phyloP scores from a whole-genome alignment of 2,113 vertebrate genomes.

The Coptodon bakossiorum region DNA sequence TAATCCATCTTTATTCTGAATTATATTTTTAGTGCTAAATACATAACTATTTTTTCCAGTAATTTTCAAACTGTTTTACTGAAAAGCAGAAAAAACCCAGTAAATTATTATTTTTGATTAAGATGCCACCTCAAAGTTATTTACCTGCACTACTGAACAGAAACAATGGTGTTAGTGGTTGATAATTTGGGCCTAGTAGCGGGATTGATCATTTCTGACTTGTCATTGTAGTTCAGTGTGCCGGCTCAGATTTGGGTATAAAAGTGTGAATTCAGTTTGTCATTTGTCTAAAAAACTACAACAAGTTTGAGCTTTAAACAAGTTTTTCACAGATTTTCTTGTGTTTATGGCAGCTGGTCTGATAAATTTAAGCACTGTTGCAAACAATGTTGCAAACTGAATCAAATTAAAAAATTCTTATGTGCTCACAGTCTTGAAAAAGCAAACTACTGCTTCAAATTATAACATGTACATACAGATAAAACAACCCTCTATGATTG shows the following conservation, averaged over 20 bases:
- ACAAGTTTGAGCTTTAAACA: neutral
- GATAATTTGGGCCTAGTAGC: neutral
- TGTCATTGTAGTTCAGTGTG: neutral
- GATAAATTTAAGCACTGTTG: neutral
- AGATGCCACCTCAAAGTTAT: neutral
- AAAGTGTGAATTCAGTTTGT: neutral
- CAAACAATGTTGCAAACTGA: neutral
- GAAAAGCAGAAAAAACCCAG: rapidly evolving
- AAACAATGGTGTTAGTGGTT: neutral
- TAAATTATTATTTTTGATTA: neutral
- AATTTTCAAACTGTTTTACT: neutral
- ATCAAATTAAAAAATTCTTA: neutral
- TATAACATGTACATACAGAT: neutral
- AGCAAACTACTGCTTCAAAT: neutral
- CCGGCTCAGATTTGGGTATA: neutral
- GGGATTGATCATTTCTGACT: neutral
- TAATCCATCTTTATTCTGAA: neutral
- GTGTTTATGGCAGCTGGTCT: neutral
- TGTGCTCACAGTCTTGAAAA: neutral
- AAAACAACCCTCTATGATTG: neutral
- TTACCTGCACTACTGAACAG: neutral
- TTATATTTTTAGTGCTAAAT: neutral
- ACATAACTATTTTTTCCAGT: neutral
- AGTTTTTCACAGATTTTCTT: neutral
- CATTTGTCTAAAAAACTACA: neutral